Evolutionary conservation across 1,140 invertebrate species (phyloP).

Genomic region (Lamellibrachia luymesi): DNA sequence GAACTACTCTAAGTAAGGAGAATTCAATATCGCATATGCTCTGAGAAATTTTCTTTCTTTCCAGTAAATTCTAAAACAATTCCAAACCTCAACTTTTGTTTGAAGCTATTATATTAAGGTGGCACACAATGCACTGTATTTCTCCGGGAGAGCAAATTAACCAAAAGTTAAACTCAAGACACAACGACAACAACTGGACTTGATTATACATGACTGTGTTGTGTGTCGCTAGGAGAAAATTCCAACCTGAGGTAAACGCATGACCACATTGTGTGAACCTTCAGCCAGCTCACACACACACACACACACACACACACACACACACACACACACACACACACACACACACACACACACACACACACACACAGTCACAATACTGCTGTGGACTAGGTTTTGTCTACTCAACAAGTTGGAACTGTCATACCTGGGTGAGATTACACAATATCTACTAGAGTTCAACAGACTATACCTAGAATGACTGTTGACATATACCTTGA

Average conservation of each 20-base stretch:
- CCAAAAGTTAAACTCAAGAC: too few species aligned
- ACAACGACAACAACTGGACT: too few species aligned
- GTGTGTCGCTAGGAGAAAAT: not conserved
- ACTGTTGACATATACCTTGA: too few species aligned
- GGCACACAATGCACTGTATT: too few species aligned
- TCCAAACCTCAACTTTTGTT: too few species aligned
- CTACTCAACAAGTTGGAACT: not conserved
- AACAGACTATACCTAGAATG: not conserved
- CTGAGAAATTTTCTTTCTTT: too few species aligned
- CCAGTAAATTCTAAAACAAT: too few species aligned
- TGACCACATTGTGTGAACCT: not conserved
- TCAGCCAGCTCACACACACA: not conserved
- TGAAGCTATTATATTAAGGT: too few species aligned
- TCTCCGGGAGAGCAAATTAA: too few species aligned
- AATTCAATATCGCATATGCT: too few species aligned
- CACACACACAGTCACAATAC: not conserved
- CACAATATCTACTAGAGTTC: not conserved
- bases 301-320: not conserved
- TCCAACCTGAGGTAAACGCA: not conserved
- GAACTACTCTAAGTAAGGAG: too few species aligned
- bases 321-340: not conserved
- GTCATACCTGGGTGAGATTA: not conserved
- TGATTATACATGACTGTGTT: not conserved
- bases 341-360: not conserved
- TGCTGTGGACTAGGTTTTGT: not conserved